Base-by-base conservation (phyloP, 53 echinoderm and acorn worm genomes). In the Luidia sarsii region DNA sequence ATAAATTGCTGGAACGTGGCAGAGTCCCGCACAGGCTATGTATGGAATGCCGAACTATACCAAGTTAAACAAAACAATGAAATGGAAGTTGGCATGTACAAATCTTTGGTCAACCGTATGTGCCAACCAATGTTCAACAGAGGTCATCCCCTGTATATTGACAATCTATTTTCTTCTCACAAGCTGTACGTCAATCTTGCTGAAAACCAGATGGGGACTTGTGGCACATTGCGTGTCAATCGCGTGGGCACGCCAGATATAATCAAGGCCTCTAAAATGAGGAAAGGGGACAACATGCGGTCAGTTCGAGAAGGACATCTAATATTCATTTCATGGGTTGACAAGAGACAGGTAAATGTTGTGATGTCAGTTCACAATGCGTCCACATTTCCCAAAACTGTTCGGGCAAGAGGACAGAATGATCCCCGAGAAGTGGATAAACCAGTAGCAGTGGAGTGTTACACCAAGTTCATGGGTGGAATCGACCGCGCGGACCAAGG, bases 81-180 rank as follows among this genome's bases (percentile, higher is more conserved):
- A 6, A 53, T 34, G 18, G 53, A 32, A 20, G 75, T 53, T 55
- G 34, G 54, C 19, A 22, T 66, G 66, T 66, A n/a, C n/a, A n/a
- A n/a, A n/a, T n/a, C n/a, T n/a, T n/a, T n/a, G n/a, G n/a, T n/a
- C n/a, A n/a, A n/a, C n/a, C n/a, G n/a, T n/a, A n/a, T n/a, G n/a
- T n/a, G n/a, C n/a, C n/a, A n/a, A n/a, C n/a, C n/a, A n/a, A 66
- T 54, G 0, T 21, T 22, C 18, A 57, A 57, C 29, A 74, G 48
- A 33, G 57, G 57, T 28, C 75, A 74, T 34, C 75, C 55, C 57
- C 21, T 74, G 3, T 74, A 77, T 41, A 66, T 66, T 21, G 66
- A 66, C 66, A 66, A 66, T 66, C 22, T 56, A 29, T 74, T 74
- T 35, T 33, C 56, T 4, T 74, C 60, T 0, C 70, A 59, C 5